Conservation (phyloP, 1,140 invertebrate genomes). For the Maniola jurtina region DNA sequence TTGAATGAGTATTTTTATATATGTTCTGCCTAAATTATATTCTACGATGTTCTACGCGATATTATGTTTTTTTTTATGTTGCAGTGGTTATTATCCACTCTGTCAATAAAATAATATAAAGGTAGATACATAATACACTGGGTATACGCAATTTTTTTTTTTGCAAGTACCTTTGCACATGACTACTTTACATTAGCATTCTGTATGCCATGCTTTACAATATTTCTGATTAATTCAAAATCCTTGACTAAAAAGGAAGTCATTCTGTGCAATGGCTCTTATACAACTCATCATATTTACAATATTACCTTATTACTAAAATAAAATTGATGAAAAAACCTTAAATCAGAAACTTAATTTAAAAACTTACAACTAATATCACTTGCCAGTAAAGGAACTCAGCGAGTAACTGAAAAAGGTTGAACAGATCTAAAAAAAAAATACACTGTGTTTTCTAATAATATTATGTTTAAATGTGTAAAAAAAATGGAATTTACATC, state of each 20-base stretch:
- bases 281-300: not conserved
- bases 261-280: not conserved
- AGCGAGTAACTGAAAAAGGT: constrained; percentile 36
- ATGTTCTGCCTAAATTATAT: not conserved
- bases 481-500: not conserved
- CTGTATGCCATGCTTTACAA: too few species aligned
- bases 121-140: not conserved
- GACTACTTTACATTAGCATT: too few species aligned
- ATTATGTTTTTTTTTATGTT: not conserved
- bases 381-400: constrained; percentile 71
- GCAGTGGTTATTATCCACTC: too few species aligned
- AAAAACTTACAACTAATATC: constrained; percentile 69
- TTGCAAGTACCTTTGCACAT: too few species aligned
- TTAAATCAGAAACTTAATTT: constrained; percentile 35
- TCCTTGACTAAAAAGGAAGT: too few species aligned
- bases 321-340: constrained; percentile 19
- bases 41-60: not conserved
- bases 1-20: too few species aligned
- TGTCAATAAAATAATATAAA: too few species aligned
- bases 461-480: not conserved
- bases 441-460: not conserved
- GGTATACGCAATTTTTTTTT: not conserved
- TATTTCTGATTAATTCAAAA: too few species aligned
- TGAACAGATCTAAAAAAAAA: constrained; percentile 29
- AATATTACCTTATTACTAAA: not conserved